A percentile compares a stretch with the other conserved stretches of the same genome.
Evolutionary conservation across 2,888 invertebrate genomes (phyloP).

Genomic region (Zootermopsis nevadensis): DNA sequence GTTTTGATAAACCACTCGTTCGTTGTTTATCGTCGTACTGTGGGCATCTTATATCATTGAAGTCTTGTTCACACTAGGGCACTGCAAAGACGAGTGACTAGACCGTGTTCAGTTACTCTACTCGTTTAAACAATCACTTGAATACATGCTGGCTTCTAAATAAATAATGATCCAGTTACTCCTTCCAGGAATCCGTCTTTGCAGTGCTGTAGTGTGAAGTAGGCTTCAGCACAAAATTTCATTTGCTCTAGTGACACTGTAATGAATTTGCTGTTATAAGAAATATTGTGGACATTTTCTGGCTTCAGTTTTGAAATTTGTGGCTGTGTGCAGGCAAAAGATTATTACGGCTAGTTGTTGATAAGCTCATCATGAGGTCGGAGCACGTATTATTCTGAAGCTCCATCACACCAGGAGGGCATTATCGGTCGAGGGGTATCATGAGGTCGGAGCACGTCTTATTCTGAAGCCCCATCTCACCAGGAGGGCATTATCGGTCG

Average conservation of each 20-base stretch:
- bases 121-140: too few species aligned
- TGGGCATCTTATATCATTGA: too few species aligned
- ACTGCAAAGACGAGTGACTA: too few species aligned
- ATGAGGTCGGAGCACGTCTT: neutral
- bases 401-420: neutral
- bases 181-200: too few species aligned
- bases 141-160: too few species aligned
- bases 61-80: too few species aligned
- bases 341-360: slow-evolving; percentile 1
- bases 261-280: neutral
- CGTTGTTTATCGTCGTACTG: too few species aligned
- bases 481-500: neutral
- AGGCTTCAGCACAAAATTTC: neutral
- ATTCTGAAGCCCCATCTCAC: neutral
- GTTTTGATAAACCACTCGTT: too few species aligned
- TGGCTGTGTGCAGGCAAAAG: neutral
- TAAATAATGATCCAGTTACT: too few species aligned
- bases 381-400: neutral
- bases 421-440: slow-evolving; percentile 5
- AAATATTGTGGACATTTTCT: neutral
- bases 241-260: neutral
- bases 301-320: slow-evolving; percentile 2
- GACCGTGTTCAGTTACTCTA: too few species aligned
- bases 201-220: too few species aligned
- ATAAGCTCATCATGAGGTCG: neutral